Evolutionary conservation across 2,797 vertebrate genomes (phyloP).

Genomic region (Australoheros facetus): DNA sequence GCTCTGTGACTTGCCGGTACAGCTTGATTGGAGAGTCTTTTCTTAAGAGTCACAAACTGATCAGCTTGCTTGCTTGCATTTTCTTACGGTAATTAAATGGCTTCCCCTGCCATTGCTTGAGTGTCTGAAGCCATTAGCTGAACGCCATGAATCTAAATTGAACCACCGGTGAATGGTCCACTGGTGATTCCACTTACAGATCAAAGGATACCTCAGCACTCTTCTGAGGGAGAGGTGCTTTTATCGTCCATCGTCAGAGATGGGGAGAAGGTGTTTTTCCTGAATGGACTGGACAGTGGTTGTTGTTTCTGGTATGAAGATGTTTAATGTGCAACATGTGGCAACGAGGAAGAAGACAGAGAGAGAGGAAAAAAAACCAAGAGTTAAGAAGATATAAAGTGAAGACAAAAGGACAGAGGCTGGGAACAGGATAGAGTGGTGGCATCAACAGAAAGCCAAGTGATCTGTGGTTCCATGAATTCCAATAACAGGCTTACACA

Average conservation of each 20-base stretch:
- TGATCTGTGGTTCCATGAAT: conserved; percentile 45
- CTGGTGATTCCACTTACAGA: neutral
- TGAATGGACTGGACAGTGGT: neutral
- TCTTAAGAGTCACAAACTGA: neutral
- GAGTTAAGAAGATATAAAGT: conserved; percentile 35
- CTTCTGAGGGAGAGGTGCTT: neutral
- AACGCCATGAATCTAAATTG: conserved; percentile 2
- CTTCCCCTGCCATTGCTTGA: neutral
- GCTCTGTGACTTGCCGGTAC: too few species aligned
- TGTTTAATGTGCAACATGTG: neutral
- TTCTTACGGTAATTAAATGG: neutral
- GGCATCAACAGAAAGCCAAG: conserved; percentile 40
- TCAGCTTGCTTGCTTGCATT: neutral
- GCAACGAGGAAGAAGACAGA: neutral
- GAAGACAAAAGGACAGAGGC: neutral
- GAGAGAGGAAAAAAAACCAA: neutral
- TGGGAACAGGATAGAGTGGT: neutral
- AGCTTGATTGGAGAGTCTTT: neutral
- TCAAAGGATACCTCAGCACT: neutral
- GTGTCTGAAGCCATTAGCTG: conserved; percentile 8
- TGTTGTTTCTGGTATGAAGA: neutral
- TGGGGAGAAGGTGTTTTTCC: neutral
- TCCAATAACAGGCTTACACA: conserved; percentile 25
- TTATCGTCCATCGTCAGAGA: neutral
- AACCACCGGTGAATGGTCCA: neutral